These are phyloP conservation scores for Tenthredo livida DNA, from an alignment of 2,888 invertebrate genomes.

Conservation along the genomic window DNA sequence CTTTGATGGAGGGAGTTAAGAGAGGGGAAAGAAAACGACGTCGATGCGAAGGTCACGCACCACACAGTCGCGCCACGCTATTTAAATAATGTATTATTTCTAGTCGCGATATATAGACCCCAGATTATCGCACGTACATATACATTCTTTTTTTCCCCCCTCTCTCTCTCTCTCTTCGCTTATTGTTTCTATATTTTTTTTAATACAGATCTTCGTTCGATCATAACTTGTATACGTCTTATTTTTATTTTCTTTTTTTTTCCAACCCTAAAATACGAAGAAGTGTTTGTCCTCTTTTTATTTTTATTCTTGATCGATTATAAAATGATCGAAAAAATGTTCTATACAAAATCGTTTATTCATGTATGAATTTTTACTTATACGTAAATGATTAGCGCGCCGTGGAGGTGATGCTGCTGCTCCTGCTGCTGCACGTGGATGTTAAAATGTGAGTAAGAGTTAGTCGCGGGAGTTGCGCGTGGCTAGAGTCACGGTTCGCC, in stretches of 20 bases:
- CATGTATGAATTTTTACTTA: background rate
- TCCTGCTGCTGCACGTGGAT: slow-evolving; percentile 11
- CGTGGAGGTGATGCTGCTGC: background rate
- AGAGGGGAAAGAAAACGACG: slow-evolving; percentile 49
- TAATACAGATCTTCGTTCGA: background rate
- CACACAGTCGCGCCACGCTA: slow-evolving; percentile 66
- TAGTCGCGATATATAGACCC: slow-evolving; percentile 57
- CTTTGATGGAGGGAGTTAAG: slow-evolving; percentile 12
- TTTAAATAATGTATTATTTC: slow-evolving; percentile 72
- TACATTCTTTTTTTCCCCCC: background rate
- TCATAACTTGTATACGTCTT: background rate
- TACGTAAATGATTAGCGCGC: background rate
- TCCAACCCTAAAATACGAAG: background rate
- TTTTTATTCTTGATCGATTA: background rate
- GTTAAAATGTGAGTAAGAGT: slow-evolving; percentile 16
- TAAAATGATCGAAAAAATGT: background rate
- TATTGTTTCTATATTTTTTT: background rate
- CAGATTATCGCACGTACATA: background rate
- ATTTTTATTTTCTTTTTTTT: background rate
- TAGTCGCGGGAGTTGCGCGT: slow-evolving; percentile 40
- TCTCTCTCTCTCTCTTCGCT: background rate
- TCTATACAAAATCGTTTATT: background rate
- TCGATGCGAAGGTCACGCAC: slow-evolving; percentile 70
- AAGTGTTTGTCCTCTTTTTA: background rate
- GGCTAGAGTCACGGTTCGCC: slow-evolving; percentile 46